A percentile compares a stretch with the other conserved stretches of the same genome.
Conservation (phyloP, 2,797 vertebrate genomes). For the Coregonus ussuriensis region DNA sequence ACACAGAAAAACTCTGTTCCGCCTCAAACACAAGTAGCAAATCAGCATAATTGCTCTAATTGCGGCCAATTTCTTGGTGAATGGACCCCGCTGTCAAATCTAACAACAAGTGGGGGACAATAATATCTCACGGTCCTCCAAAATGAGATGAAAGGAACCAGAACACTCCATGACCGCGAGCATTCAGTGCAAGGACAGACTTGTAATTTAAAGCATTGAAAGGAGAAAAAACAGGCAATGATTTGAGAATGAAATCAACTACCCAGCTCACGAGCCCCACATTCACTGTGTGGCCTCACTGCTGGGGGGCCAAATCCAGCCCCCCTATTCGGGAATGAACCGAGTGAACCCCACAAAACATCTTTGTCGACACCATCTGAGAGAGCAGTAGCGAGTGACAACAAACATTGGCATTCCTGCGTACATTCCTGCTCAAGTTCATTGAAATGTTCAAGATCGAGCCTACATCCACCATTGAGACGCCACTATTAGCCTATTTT, state of each 20-base stretch:
- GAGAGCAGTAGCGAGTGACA: constrained; percentile 67
- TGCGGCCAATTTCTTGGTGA: constrained; percentile 81
- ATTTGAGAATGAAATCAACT: constrained; percentile 71
- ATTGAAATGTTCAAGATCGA: background rate
- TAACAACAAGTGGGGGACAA: constrained; percentile 74
- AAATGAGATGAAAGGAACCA: constrained; percentile 75
- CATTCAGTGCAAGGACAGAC: constrained; percentile 67
- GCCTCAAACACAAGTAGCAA: constrained; percentile 80
- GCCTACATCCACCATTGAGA: too few relatives aligned
- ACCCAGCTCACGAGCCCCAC: constrained; percentile 71
- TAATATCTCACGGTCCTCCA: constrained; percentile 75
- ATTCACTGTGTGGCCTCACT: constrained; percentile 55
- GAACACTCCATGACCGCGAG: constrained; percentile 70
- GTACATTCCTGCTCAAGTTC: constrained; percentile 59
- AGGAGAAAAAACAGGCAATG: constrained; percentile 55
- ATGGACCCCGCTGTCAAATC: constrained; percentile 81
- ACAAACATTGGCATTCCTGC: constrained; percentile 72
- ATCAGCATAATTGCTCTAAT: constrained; percentile 92
- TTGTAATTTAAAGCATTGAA: constrained; percentile 66
- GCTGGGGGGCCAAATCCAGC: constrained; percentile 49
- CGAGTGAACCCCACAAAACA: constrained; percentile 72
- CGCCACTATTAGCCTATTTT: too few relatives aligned
- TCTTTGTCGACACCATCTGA: constrained; percentile 72
- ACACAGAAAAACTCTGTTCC: constrained; percentile 76
- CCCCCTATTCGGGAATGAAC: constrained; percentile 62